A percentile compares a stretch with the other conserved stretches of the same genome.
Conservation (phyloP, 1,140 invertebrate genomes). For the Drosophila sucinea region DNA sequence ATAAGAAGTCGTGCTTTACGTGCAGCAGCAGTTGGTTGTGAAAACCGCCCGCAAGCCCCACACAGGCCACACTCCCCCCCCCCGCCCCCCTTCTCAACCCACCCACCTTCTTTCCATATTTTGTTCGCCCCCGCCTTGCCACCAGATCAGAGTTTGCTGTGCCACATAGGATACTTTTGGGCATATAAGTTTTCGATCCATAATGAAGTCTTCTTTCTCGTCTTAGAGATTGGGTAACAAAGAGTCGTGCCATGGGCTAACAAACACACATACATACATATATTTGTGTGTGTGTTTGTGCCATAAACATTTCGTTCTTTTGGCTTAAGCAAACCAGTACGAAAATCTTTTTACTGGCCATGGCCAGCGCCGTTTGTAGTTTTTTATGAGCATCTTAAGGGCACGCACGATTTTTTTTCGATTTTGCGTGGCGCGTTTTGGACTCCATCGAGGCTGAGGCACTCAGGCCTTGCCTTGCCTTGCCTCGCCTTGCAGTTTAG, state of each 20-base stretch:
- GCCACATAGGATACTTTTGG: background rate
- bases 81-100: too few relatives aligned
- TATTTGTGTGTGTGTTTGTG: background rate
- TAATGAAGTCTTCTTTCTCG: too few relatives aligned
- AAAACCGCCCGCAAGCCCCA: constrained; percentile 6
- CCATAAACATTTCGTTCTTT: constrained; percentile 24
- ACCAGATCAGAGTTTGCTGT: constrained; percentile 11
- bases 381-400: constrained; percentile 80
- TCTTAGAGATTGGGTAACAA: background rate
- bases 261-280: constrained; percentile 15
- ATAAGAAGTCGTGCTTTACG: constrained; percentile 80
- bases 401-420: constrained; percentile 80
- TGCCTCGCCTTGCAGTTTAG: background rate
- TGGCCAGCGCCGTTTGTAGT: constrained; percentile 52
- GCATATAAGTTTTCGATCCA: background rate
- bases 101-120: background rate
- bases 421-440: constrained; percentile 77
- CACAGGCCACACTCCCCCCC: too few relatives aligned
- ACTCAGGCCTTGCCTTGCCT: background rate
- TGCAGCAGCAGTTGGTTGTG: constrained; percentile 65
- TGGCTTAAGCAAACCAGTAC: constrained; percentile 50
- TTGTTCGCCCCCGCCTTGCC: background rate
- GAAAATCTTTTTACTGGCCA: constrained; percentile 67
- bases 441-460: background rate
- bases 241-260: constrained; percentile 6